Evolutionary conservation across 2,113 vertebrate genomes (phyloP), one percentile per base, ranked within the genome.

Genomic region (Arenaria interpres): DNA sequence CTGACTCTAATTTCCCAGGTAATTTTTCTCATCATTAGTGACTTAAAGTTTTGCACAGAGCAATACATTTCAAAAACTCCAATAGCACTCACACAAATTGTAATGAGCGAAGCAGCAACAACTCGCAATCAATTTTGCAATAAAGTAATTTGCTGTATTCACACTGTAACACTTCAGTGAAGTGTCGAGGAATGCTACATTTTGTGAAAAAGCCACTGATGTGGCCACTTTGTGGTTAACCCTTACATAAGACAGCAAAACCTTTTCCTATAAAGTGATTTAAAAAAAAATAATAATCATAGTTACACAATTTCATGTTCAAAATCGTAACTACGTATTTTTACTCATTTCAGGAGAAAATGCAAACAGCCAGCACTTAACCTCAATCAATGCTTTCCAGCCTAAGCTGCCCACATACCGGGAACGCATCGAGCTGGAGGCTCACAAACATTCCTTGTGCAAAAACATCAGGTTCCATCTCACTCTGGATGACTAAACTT

Each of bases 1-100:
- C 77, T 66, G 87, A 71, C n/a, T 94, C 91, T 96, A 88, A 97
- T 94, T 97, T 97, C 95, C 74, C 51, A 89, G 84, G 84, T 96
- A 96, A 89, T 97, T 96, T 89, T 95, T 93, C 84, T 93, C 71
- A 76, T 92, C 87, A 71, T 96, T 93, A 95, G 74, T 80, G 81
- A 93, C 86, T 92, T 89, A 30, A 27, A 93, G 87, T 91, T 91
- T 88, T 54, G 24, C 81, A 82, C 41, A 62, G 46, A 69, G 87
- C 84, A 88, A 69, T 74, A 63, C 50, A 63, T 89, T 95, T 76
- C n/a, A 59, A 95, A 91, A 95, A 85, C 67, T 88, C 84, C 91
- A 90, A 62, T 14, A 93, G 78, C 75, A 62, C 85, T 95, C 74
- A 54, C 45, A 28, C 14, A 88, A 91, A 85, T 79, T 43, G 74